Base-by-base conservation (phyloP, 2,113 vertebrate species). In the Sturnira hondurensis region DNA sequence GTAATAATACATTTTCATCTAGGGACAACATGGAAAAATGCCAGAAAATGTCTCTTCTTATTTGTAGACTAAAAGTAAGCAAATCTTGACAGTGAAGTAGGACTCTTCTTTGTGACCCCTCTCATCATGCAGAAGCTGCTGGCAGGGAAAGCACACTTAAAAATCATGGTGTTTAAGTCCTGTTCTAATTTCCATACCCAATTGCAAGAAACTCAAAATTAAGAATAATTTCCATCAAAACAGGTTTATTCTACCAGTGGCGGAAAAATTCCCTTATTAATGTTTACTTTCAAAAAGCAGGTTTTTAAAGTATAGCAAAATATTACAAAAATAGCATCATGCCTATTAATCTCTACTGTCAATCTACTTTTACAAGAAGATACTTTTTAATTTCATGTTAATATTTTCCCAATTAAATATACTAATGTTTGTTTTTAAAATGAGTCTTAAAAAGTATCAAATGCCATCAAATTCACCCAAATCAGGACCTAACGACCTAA, bases 121-220 rank as follows among this genome's bases (percentile, higher is more conserved):
- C 43, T 52, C 31, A 86, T 20, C 68, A 86, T 50, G 5, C 41
- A 89, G n/a, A 83, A 47, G 15, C 16, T 76, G 2, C 61, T 80
- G 50, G n/a, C 33, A 85, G 19, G 74, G 52, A 85, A 96, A 58
- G 22, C 58, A 84, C 19, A 91, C n/a, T 74, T 83, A 31, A 86
- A 95, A 86, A 43, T 54, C 36, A 28, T 20, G 19, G 45, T 9
- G 43, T 31, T 82, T 81, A 63, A 61, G 11, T 58, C 70, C 6
- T 65, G 14, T 65, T 78, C 38, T 90, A 90, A 91, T 88, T 86
- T 86, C 77, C 33, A 93, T 36, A 63, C 1, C 22, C 28, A 77
- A 80, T 68, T 93, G 82, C 38, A 97, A 89, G 41, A 84, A 83
- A 93, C 86, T 91, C 33, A 95, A 88, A 95, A 71, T 68, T 43